Evolutionary conservation across 2,888 invertebrate genomes (phyloP).

Genomic region (Caenorhabditis wallacei): DNA sequence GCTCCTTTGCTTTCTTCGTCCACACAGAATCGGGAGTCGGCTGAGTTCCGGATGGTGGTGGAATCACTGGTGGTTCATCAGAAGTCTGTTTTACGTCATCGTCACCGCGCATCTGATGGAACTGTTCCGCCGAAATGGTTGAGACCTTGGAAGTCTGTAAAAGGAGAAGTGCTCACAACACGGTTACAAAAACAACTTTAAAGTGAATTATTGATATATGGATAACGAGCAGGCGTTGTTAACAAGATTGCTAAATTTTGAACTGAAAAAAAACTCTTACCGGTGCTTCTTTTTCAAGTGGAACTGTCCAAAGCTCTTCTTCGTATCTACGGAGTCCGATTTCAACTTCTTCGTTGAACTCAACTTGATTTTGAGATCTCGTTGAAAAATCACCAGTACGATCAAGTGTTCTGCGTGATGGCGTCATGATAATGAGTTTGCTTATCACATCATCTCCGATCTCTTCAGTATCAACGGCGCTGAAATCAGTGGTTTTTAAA

Average conservation of each 20-base stretch:
- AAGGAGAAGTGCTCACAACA: constrained; percentile 49
- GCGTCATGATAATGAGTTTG: constrained; percentile 93
- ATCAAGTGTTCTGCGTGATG: constrained; percentile 88
- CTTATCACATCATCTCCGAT: constrained; percentile 81
- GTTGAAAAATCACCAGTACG: constrained; percentile 89
- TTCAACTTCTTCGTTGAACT: constrained; percentile 95
- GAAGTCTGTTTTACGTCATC: constrained; percentile 24
- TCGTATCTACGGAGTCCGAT: constrained; percentile 97
- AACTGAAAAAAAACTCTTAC: constrained; percentile 47
- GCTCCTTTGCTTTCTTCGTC: constrained; percentile 82
- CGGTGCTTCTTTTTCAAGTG: constrained; percentile 68
- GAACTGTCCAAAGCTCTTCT: constrained; percentile 90
- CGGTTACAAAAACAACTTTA: constrained; percentile 57
- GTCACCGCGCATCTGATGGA: constrained; percentile 71
- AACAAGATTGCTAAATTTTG: neutral
- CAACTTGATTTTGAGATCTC: constrained; percentile 95
- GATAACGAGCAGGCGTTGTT: constrained; percentile 18
- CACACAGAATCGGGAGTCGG: constrained; percentile 77
- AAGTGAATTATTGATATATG: constrained; percentile 20
- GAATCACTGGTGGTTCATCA: constrained; percentile 70
- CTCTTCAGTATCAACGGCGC: constrained; percentile 85
- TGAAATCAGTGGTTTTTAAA: constrained; percentile 31
- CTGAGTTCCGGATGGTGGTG: constrained; percentile 56
- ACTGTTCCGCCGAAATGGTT: constrained; percentile 75
- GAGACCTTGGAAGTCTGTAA: constrained; percentile 74